Base-by-base conservation (phyloP, 2,113 vertebrate species). In the Epinephelus cyanopodus region DNA sequence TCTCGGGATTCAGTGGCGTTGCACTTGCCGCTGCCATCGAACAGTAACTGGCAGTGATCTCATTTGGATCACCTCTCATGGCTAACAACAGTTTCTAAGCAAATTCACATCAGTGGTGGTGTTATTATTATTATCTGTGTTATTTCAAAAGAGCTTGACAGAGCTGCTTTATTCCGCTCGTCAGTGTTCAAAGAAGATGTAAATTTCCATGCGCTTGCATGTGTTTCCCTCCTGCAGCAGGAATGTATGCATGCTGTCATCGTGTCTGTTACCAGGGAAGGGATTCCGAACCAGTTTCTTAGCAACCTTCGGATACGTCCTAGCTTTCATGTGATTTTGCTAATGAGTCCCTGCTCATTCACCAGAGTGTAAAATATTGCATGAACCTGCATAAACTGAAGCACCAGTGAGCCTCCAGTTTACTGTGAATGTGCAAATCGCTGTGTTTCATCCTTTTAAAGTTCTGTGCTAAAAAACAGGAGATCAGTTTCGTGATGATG, bases 281-380 rank as follows among this genome's bases (percentile, higher is more conserved):
- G 81, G 87, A 91, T 89, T 87, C 87, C 84, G 13, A 77, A 93
- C 80, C 90, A 92, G 94, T 94, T 93, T 93, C 94, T 94, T 94
- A 94, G 94, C 93, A 94, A 94, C 94, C 87, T 93, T 90, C 73
- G 53, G 82, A 90, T 85, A 87, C 68, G 29, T 92, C 85, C 87
- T 74, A 81, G 88, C 91, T 89, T 92, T 91, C 83, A 88, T 92
- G 84, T 85, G 86, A 92, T 93, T 93, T 92, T 80, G 79, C 93
- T 92, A 93, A 94, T 89, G 91, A 93, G 92, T 89, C 75, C 70
- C 78, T 61, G 87, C 91, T 92, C 90, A 94, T 93, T 90, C 88
- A 89, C 54, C 84, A 87, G 83, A 91, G 87, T 85, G 81, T 89
- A 80, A 88, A 93, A 92, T 90, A 88, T 85, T 89, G 76, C 85